phyloP scores from a whole-genome alignment of 2,888 invertebrate species.

The Tachina lurida region DNA sequence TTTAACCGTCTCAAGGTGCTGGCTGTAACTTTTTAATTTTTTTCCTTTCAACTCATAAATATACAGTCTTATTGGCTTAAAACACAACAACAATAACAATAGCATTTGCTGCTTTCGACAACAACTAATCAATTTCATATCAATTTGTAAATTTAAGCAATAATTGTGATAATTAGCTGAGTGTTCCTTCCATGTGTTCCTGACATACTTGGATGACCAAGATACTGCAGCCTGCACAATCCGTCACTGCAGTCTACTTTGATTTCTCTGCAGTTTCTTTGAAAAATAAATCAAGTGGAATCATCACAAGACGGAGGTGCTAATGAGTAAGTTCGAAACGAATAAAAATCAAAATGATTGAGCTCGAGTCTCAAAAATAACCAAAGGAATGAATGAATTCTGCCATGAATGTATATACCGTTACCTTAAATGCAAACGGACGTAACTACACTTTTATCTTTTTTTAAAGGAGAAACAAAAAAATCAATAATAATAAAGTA shows the following conservation, averaged over 20 bases:
- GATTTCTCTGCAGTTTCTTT: constrained; percentile 6
- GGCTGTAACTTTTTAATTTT: background rate
- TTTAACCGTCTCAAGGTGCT: background rate
- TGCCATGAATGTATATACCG: constrained; percentile 59
- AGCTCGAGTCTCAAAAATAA: constrained; percentile 10
- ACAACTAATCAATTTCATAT: constrained; percentile 82
- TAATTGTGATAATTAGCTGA: constrained; percentile 82
- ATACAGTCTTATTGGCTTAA: constrained; percentile 20
- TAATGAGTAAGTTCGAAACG: constrained; percentile 79
- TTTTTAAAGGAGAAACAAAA: too few species aligned
- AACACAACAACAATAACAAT: constrained; percentile 16
- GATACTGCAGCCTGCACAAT: background rate
- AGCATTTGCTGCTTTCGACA: constrained; percentile 22
- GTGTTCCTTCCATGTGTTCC: constrained; percentile 70
- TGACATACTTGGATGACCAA: constrained; percentile 30
- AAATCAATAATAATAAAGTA: too few species aligned
- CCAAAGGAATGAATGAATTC: constrained; percentile 6
- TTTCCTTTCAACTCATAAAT: constrained; percentile 5
- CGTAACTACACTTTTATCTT: too few species aligned
- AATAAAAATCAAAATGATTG: constrained; percentile 74
- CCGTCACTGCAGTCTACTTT: constrained; percentile 8
- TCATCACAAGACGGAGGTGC: constrained; percentile 74
- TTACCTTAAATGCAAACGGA: too few species aligned
- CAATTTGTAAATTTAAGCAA: constrained; percentile 83
- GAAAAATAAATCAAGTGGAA: constrained; percentile 24